Percentiles rank a stretch among this genome's conserved stretches.
Conservation (phyloP, 2,888 invertebrate genomes). For the Eupithecia vulgata region DNA sequence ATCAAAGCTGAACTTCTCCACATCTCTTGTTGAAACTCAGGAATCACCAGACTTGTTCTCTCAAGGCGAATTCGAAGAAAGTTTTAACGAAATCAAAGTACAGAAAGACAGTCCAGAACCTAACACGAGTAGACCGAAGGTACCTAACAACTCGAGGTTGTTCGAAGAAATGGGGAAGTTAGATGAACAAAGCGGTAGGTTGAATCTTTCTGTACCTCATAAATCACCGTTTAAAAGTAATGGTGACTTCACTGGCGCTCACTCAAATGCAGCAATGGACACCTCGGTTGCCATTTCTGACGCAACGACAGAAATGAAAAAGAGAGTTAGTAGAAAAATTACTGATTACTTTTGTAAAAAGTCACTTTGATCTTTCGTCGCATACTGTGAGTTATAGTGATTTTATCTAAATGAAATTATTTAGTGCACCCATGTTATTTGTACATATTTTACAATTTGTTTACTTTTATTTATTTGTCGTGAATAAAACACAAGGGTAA, state of each 20-base stretch:
- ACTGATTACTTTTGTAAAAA: constrained; percentile 76
- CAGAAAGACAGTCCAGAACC: constrained; percentile 14
- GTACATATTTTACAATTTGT: background rate
- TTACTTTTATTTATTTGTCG: background rate
- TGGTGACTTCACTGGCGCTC: constrained; percentile 9
- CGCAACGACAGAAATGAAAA: constrained; percentile 61
- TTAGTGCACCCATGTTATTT: constrained; percentile 13
- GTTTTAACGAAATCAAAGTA: constrained; percentile 44
- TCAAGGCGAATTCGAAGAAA: constrained; percentile 55
- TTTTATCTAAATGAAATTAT: constrained; percentile 27
- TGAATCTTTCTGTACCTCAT: constrained; percentile 54
- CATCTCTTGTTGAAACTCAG: background rate
- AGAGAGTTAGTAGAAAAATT: constrained; percentile 68
- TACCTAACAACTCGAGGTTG: constrained; percentile 47
- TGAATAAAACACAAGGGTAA: constrained; percentile 74
- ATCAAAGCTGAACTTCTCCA: constrained; percentile 22
- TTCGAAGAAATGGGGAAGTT: constrained; percentile 64
- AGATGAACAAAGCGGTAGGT: constrained; percentile 58
- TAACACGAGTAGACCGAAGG: constrained; percentile 13
- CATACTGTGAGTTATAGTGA: background rate
- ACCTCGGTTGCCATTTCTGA: constrained; percentile 44
- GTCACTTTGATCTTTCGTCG: constrained; percentile 50
- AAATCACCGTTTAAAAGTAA: constrained; percentile 48
- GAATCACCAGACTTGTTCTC: constrained; percentile 65
- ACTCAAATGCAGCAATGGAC: constrained; percentile 42